Percentiles rank a stretch among this genome's conserved stretches.
phyloP scores from a whole-genome alignment of 2,797 vertebrate species.

The Coregonus sp. region DNA sequence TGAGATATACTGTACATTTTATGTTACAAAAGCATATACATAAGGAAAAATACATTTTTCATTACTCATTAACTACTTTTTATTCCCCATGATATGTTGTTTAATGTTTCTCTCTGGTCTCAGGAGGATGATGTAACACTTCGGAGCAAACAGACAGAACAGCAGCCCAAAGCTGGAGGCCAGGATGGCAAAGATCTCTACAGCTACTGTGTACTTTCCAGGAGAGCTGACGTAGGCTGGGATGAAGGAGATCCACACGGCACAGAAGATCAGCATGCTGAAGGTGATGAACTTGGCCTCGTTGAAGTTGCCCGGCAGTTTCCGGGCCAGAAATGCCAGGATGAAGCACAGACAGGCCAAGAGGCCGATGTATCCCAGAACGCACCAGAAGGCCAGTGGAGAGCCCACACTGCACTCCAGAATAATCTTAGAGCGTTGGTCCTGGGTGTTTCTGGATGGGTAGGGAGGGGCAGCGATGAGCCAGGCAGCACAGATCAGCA shows the following conservation, averaged over 20 bases:
- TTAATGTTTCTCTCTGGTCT: constrained; percentile 13
- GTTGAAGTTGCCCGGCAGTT: constrained; percentile 1
- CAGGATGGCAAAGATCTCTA: constrained; percentile 19
- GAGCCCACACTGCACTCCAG: constrained; percentile 75
- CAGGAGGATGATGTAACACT: constrained; percentile 15
- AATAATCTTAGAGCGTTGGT: constrained; percentile 71
- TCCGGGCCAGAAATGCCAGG: constrained; percentile 4
- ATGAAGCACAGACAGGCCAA: constrained; percentile 2
- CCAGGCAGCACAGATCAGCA: constrained; percentile 20
- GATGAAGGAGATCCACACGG: constrained; percentile 4
- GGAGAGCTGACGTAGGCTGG: constrained; percentile 13
- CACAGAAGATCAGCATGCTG: constrained; percentile 14
- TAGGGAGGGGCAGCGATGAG: constrained; percentile 45
- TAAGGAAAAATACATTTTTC: neutral
- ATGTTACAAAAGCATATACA: neutral
- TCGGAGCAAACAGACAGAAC: constrained; percentile 14
- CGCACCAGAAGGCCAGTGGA: constrained; percentile 70
- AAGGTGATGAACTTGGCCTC: constrained; percentile 15
- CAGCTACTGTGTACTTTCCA: constrained; percentile 7
- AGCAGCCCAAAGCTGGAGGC: constrained; percentile 17
- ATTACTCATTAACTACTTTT: neutral
- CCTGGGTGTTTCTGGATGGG: constrained; percentile 66
- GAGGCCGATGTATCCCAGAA: constrained; percentile 75
- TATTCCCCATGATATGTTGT: constrained; percentile 8
- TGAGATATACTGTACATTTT: no score